Base-by-base conservation (phyloP, 2,113 vertebrate species). In the Tyrannus savana region DNA sequence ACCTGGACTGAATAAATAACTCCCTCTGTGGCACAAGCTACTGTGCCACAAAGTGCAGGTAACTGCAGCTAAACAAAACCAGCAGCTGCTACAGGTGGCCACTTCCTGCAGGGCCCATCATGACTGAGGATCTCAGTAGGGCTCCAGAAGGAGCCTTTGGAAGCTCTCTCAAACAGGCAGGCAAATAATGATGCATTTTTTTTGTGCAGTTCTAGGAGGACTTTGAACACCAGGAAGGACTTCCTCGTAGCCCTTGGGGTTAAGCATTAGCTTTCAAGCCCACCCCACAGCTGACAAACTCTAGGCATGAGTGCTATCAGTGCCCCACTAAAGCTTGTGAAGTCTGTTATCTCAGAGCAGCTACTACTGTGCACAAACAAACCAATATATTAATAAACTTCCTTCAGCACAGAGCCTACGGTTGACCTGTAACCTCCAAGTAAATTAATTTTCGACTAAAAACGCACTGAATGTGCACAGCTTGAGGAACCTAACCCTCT, bases 401-500 rank as follows among this genome's bases (percentile, higher is more conserved):
- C 37, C 56, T 89, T 72, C 42, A 87, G 17, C 39, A 55, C 7
- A 78, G 46, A 80, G n/a, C 39, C 37, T 25, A 9, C 1, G 0
- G 25, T 46, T 86, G 58, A 53, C n/a, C 30, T 74, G 59, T 47
- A 50, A 66, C 58, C 55, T 71, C 46, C 59, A 76, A 55, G 31
- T 53, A 62, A 47, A 78, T 67, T 66, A 14, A 27, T 67, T 89
- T 87, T 93, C 24, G 22, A 80, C 37, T 87, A 69, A 90, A 93
- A 76, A 52, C 3, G 33, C 31, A 63, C 16, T 22, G 39, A 47
- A 23, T 56, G 14, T 64, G 19, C 3, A 3, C 9, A 64, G 35
- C 49, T 90, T n/a, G 28, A 87, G 41, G 84, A 93, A 52, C 27
- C 5, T 31, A 52, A 68, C 35, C 31, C 9, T 85, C 35, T 39